Evolutionary conservation across 2,888 invertebrate genomes (phyloP), one percentile per base, ranked within the genome.

Genomic region (Ceriagrion tenellum): DNA sequence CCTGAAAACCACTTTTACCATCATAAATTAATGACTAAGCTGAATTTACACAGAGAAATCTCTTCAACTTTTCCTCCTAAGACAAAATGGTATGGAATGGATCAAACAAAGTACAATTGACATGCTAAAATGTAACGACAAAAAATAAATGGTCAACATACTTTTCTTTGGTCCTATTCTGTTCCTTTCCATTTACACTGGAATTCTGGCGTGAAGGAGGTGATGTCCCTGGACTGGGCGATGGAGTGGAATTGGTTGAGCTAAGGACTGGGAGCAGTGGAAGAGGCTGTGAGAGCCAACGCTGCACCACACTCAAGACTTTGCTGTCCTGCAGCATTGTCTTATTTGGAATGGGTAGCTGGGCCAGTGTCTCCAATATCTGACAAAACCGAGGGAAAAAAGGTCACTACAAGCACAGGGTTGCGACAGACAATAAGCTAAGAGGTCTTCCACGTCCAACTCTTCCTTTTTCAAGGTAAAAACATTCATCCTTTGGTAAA

Each of bases 291-390:
- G 97, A 97, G 8, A 98, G 97, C 99, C 99, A 99, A 96, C 98
- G 98, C 96, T 99, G 98, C 40, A 99, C 98, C 26, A 98, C 98
- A 55, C 98, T 97, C 96, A 99, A 97, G 96, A 99, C 98, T 96
- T 99, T 99, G 96, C 99, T 99, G 96, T 99, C 99, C 96, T 98
- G 98, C 18, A 99, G 97, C 97, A 99, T 98, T 0, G 99, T 99
- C 97, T 99, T 99, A 97, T 99, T 99, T 4, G 98, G 98, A 96
- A 99, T 99, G 20, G 99, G 99, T 96, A 99, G 97, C 47, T 98
- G 98, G 96, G 98, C 98, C 95, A 99, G 97, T 0, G 99, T 98
- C 96, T 98, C 98, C 55, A 99, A 97, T 98, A 97, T 97, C 98
- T 98, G 97, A 0, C 13, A 35, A 96, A 96, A 95, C 40, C 81